phyloP scores from a whole-genome alignment of 2,797 vertebrate species.

The Falco cherrug region DNA sequence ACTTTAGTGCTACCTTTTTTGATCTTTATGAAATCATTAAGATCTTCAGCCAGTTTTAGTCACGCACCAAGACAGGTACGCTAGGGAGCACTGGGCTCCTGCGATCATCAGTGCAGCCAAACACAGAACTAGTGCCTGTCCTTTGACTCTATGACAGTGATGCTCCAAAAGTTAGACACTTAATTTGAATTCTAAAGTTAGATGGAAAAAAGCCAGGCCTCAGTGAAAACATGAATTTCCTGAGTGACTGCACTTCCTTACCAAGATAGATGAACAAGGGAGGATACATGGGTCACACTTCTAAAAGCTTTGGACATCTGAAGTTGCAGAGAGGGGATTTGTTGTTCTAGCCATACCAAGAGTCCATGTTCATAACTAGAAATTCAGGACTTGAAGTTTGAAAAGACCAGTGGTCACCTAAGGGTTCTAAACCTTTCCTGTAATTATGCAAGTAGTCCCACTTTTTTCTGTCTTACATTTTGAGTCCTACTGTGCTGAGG shows the following conservation, averaged over 20 bases:
- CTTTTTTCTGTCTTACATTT: background rate
- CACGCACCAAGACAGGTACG: too few relatives aligned
- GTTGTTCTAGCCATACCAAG: background rate
- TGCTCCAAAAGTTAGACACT: background rate
- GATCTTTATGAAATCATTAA: background rate
- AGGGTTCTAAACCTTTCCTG: background rate
- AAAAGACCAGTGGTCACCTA: background rate
- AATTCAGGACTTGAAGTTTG: background rate
- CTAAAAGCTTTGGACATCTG: background rate
- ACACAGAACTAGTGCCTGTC: background rate
- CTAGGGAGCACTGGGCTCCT: background rate
- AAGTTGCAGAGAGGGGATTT: background rate
- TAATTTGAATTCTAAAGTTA: background rate
- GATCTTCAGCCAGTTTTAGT: background rate
- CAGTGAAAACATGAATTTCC: background rate
- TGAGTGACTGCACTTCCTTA: background rate
- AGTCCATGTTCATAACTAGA: background rate
- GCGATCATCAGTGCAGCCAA: background rate
- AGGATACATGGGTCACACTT: background rate
- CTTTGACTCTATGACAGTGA: background rate
- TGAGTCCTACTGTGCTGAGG: background rate
- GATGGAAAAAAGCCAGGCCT: background rate
- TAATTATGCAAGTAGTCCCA: accelerated
- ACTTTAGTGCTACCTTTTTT: background rate
- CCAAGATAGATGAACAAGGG: background rate